These are phyloP conservation scores for Eulithis testata DNA, from an alignment of 2,888 invertebrate genomes.

Conservation along the genomic window DNA sequence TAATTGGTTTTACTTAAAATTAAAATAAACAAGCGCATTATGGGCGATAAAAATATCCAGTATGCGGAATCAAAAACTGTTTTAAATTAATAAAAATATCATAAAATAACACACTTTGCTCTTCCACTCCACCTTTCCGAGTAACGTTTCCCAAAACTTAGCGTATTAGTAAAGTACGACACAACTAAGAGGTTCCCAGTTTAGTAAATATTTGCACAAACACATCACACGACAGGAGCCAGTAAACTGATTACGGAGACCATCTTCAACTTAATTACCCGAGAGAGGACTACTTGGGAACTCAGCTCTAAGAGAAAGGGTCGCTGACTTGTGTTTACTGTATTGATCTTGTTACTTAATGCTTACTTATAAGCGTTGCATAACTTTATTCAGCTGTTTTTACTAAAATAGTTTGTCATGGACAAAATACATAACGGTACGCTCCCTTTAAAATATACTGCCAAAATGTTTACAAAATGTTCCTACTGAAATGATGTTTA, in stretches of 20 bases:
- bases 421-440: too few relatives aligned
- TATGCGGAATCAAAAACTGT: too few relatives aligned
- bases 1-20: too few relatives aligned
- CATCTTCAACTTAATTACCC: constrained; percentile 15
- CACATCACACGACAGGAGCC: constrained; percentile 9
- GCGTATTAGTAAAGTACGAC: constrained; percentile 3
- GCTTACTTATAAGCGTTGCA: too few relatives aligned
- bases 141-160: background rate
- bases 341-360: background rate
- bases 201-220: constrained; percentile 15
- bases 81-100: too few relatives aligned
- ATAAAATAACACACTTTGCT: background rate
- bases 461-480: too few relatives aligned
- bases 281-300: constrained; percentile 5
- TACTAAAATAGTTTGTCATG: too few relatives aligned
- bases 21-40: too few relatives aligned
- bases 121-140: background rate
- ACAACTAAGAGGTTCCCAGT: constrained; percentile 5
- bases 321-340: constrained; percentile 3
- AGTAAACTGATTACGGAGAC: constrained; percentile 15
- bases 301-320: background rate
- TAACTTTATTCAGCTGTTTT: too few relatives aligned
- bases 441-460: too few relatives aligned
- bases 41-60: too few relatives aligned
- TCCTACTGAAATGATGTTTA: too few relatives aligned